Percentiles rank a stretch among this genome's conserved stretches.
Conservation (phyloP, 2,888 invertebrate species). For the Geophilus truncorum region DNA sequence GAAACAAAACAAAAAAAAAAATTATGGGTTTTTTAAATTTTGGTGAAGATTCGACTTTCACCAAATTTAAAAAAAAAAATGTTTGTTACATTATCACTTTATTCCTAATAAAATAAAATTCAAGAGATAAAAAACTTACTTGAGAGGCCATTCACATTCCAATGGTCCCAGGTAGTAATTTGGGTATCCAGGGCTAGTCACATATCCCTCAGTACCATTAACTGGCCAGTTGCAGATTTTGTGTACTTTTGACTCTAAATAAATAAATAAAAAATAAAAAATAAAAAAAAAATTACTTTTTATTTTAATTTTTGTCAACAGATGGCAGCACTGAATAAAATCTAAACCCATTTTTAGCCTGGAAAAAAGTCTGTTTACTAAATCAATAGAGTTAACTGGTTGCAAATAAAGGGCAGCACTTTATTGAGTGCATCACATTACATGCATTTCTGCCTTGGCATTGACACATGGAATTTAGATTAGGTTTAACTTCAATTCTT, state of each 20-base stretch:
- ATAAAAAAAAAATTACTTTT: background rate
- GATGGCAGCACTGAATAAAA: background rate
- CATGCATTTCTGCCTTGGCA: too few relatives aligned
- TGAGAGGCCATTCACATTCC: constrained; percentile 63
- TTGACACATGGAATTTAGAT: too few relatives aligned
- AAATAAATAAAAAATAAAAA: background rate
- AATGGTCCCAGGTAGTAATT: constrained; percentile 63
- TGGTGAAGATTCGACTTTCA: too few relatives aligned
- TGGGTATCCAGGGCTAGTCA: constrained; percentile 69
- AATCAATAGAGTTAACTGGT: too few relatives aligned
- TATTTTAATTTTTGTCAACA: background rate
- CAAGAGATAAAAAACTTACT: background rate
- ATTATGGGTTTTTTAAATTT: too few relatives aligned
- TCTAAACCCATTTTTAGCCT: background rate
- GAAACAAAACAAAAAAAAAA: background rate
- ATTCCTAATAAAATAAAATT: background rate
- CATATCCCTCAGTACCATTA: constrained; percentile 58
- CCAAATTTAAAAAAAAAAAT: background rate
- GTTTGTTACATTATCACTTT: too few relatives aligned
- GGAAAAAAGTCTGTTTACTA: too few relatives aligned
- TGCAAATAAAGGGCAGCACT: too few relatives aligned
- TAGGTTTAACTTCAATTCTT: too few relatives aligned
- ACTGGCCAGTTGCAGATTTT: constrained; percentile 58
- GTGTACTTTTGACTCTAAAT: constrained; percentile 55
- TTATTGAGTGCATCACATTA: too few relatives aligned